Evolutionary conservation across 2,113 vertebrate genomes (phyloP), one percentile per base, ranked within the genome.

Genomic region (Cebus imitator): DNA sequence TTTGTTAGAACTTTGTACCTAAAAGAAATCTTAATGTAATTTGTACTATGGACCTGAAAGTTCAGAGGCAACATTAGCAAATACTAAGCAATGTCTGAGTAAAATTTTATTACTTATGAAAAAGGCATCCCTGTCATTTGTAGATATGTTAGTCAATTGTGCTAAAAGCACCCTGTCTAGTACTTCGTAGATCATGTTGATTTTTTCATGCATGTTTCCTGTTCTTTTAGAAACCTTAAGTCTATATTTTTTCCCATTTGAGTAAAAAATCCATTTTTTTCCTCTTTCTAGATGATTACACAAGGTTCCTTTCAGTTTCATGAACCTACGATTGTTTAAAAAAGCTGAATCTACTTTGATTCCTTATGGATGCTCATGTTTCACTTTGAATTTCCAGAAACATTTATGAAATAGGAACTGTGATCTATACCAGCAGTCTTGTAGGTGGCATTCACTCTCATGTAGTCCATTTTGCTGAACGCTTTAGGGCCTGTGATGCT

Each of bases 51-150:
- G 83, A 92, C 93, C 93, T 84, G 8, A 91, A 95, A 92, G 94
- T 95, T 94, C 73, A 95, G 66, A 89, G 48, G 76, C 75, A 80
- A 93, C 83, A 87, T 96, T 91, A 95, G 18, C 85, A 96, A 96
- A 93, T 58, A 85, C 66, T 68, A 88, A 94, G 92, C 84, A 92
- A 57, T 93, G 27, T 75, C 48, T 97, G 93, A 88, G 96, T 95
- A 94, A 95, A 64, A 45, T 95, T 85, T 84, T 97, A 52, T 97
- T 97, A 84, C 90, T 97, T 97, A 86, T 94, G 94, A 97, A 97
- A 97, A 75, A 95, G 5, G 3, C 86, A 43, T 86, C 35, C 93
- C 95, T 94, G 23, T 37, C 87, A 80, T 58, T 85, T 95, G 55
- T 32, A 8, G 52, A 72, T 55, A 61, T 89, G 72, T 79, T 90